These are phyloP conservation scores for Pristionchus arcanus DNA, from an alignment of 2,888 invertebrate species.

Conservation along the genomic window DNA sequence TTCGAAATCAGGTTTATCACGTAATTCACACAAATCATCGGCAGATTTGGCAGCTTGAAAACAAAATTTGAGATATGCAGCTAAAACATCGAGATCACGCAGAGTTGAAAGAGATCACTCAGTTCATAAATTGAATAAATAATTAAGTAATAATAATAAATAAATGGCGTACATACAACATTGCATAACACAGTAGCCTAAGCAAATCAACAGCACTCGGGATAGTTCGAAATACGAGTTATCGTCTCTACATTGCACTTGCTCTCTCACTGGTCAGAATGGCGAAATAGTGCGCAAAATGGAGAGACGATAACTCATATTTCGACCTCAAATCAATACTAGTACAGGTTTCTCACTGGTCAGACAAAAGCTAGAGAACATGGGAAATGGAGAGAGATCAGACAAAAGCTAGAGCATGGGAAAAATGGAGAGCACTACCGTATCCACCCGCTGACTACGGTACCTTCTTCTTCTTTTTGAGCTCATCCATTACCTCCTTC, in stretches of 20 bases:
- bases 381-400: background rate
- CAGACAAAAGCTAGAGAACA: background rate
- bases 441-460: background rate
- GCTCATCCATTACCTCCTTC: conserved; percentile 29
- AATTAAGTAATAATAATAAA: background rate
- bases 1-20: conserved; percentile 17
- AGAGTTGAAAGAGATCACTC: background rate
- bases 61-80: conserved; percentile 26
- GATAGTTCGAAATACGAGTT: too few relatives aligned
- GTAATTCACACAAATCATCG: background rate
- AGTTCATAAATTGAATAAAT: conserved; percentile 25
- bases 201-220: background rate
- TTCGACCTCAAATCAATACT: too few relatives aligned
- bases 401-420: background rate
- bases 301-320: too few relatives aligned
- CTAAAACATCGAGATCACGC: background rate
- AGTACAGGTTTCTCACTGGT: too few relatives aligned
- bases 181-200: conserved; percentile 3
- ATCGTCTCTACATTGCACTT: too few relatives aligned
- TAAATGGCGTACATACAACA: background rate
- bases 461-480: conserved; percentile 5
- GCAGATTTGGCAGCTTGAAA: background rate
- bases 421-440: background rate
- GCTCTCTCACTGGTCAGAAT: too few relatives aligned
- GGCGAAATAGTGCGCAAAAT: too few relatives aligned